phyloP scores from a whole-genome alignment of 2,888 invertebrate genomes.

The Agrotis clavis region DNA sequence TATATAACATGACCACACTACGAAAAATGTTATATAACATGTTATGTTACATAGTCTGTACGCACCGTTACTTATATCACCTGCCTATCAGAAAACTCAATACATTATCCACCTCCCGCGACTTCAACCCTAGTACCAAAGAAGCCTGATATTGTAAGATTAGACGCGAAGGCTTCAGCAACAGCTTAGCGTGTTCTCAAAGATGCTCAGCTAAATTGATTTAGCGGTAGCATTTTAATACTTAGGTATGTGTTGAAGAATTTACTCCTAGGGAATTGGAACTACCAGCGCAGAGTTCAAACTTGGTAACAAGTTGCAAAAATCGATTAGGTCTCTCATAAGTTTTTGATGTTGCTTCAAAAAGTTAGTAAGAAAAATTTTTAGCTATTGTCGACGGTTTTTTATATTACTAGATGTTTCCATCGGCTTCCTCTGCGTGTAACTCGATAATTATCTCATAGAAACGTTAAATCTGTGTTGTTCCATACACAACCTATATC shows the following conservation, averaged over 20 bases:
- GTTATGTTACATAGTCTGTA: too few relatives aligned
- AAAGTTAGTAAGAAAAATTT: too few relatives aligned
- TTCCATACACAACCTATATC: too few relatives aligned
- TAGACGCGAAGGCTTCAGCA: constrained; percentile 20
- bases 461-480: too few relatives aligned
- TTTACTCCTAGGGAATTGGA: constrained; percentile 18
- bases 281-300: neutral
- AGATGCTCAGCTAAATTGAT: constrained; percentile 46
- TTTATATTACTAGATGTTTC: neutral
- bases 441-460: neutral
- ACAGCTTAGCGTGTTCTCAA: constrained; percentile 42
- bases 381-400: neutral
- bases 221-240: constrained; percentile 43
- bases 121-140: neutral
- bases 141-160: constrained; percentile 28
- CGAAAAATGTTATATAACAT: too few relatives aligned
- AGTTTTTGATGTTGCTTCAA: neutral
- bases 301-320: constrained; percentile 25
- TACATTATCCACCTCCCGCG: neutral
- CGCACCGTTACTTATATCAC: too few relatives aligned
- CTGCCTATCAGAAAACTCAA: neutral
- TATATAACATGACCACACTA: too few relatives aligned
- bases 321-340: neutral
- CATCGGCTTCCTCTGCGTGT: too few relatives aligned
- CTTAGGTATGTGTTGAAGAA: constrained; percentile 26